phyloP scores from a whole-genome alignment of 2,888 invertebrate genomes.

The Stenurella melanura region DNA sequence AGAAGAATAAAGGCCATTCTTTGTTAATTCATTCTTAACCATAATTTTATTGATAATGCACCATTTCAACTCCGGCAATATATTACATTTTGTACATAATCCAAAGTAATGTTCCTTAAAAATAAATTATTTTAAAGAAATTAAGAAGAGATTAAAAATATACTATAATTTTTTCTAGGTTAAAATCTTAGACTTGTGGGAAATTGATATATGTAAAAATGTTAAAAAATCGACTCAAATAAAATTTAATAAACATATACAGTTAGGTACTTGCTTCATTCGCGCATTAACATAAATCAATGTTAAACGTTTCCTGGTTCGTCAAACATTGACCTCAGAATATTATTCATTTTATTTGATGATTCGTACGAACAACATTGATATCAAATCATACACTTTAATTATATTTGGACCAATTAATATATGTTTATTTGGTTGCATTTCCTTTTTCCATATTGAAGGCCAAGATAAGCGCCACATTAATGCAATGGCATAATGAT shows the following conservation, averaged over 20 bases:
- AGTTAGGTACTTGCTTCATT: constrained; percentile 1
- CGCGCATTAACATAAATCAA: constrained; percentile 1
- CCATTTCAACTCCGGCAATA: too few species aligned
- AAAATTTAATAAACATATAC: constrained; percentile 7
- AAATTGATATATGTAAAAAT: too few species aligned
- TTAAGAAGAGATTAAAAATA: too few species aligned
- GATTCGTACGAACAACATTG: neutral
- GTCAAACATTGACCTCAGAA: constrained; percentile 8
- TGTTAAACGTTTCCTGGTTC: constrained; percentile 1
- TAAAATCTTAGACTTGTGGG: too few species aligned
- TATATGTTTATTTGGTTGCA: neutral
- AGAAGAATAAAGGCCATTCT: too few species aligned
- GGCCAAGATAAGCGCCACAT: neutral
- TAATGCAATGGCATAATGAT: neutral
- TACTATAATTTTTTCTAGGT: too few species aligned
- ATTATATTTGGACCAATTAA: constrained; percentile 5
- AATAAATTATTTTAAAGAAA: too few species aligned
- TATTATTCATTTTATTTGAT: neutral
- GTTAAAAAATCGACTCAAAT: neutral
- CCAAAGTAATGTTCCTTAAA: too few species aligned
- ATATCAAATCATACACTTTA: neutral
- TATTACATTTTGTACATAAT: too few species aligned
- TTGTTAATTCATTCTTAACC: too few species aligned
- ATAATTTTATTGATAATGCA: too few species aligned
- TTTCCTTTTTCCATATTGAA: constrained; percentile 8